phyloP scores from a whole-genome alignment of 2,888 invertebrate genomes.

The Xanthia icteritia region DNA sequence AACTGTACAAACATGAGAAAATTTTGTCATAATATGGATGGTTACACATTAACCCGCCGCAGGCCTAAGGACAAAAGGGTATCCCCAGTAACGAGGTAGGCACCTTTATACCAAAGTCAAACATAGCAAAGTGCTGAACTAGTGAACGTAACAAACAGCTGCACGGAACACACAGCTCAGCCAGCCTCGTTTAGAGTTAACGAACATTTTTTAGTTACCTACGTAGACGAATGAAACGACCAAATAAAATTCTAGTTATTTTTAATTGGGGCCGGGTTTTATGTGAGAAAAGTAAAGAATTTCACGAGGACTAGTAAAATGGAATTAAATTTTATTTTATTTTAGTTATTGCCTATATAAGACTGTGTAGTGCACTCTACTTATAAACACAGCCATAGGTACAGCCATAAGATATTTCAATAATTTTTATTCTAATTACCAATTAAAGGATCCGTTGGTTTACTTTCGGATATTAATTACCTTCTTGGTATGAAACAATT shows the following conservation, averaged over 20 bases:
- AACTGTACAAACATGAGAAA: conserved; percentile 38
- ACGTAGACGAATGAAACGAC: conserved; percentile 24
- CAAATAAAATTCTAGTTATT: conserved; percentile 57
- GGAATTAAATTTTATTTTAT: neutral
- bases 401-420: no score
- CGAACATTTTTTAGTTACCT: conserved; percentile 38
- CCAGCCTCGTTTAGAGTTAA: conserved; percentile 33
- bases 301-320: conserved; percentile 18
- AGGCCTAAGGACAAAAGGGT: conserved; percentile 30
- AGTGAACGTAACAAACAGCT: conserved; percentile 23
- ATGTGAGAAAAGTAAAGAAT: conserved; percentile 30
- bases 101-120: conserved; percentile 38
- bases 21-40: conserved; percentile 40
- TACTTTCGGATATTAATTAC: neutral
- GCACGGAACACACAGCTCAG: conserved; percentile 18
- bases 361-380: no score
- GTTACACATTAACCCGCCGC: conserved; percentile 44
- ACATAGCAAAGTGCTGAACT: conserved; percentile 27
- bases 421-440: neutral
- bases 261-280: conserved; percentile 56
- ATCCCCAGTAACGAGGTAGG: conserved; percentile 10
- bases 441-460: neutral
- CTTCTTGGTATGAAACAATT: neutral
- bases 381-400: no score
- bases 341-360: neutral